Conservation (phyloP, 2,797 vertebrate genomes). For the Fringilla coelebs region DNA sequence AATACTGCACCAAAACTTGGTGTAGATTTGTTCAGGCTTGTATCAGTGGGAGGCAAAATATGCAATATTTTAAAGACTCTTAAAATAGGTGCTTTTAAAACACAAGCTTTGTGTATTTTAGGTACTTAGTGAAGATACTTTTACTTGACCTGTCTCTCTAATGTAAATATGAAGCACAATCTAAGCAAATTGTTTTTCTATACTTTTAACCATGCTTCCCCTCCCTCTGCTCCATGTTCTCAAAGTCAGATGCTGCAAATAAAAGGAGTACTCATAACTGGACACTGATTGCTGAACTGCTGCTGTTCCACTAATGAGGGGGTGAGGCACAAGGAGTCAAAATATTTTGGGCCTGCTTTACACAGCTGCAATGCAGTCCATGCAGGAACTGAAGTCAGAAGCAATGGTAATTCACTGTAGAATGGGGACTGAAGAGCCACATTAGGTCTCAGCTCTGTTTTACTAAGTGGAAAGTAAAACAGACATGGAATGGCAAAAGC, state of each 20-base stretch:
- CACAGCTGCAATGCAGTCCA: background rate
- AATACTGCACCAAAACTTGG: background rate
- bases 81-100: background rate
- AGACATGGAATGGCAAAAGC: background rate
- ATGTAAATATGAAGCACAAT: background rate
- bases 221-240: background rate
- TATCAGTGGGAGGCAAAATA: background rate
- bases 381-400: background rate
- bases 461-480: background rate
- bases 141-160: background rate
- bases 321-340: background rate
- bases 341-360: background rate
- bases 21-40: background rate
- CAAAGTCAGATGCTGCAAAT: background rate
- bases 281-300: background rate
- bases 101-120: background rate
- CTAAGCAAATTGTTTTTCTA: background rate
- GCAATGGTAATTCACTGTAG: background rate
- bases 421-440: background rate
- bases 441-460: background rate
- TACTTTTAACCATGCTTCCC: background rate
- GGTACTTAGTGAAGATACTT: background rate
- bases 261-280: background rate
- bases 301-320: background rate
- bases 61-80: background rate